phyloP scores from a whole-genome alignment of 2,113 vertebrate genomes.

The Sander lucioperca region DNA sequence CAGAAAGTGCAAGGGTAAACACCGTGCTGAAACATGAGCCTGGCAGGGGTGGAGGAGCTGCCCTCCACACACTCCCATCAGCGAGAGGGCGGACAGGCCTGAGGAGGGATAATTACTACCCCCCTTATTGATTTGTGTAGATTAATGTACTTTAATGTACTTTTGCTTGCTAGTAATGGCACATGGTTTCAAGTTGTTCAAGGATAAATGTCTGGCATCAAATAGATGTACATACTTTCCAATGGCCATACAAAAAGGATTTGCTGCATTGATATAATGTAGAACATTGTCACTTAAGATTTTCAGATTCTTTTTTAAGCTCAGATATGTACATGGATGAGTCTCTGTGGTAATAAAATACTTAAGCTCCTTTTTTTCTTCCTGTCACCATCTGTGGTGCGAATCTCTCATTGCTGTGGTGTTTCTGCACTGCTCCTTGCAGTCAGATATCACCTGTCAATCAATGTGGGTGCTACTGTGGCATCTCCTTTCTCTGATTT shows the following conservation, averaged over 20 bases:
- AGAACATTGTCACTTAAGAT: background rate
- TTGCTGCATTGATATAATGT: background rate
- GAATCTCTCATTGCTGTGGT: constrained; percentile 49
- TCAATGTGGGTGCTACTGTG: constrained; percentile 45
- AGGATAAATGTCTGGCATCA: constrained; percentile 16
- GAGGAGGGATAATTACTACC: constrained; percentile 53
- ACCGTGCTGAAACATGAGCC: constrained; percentile 52
- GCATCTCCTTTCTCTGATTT: constrained; percentile 3
- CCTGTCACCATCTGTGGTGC: constrained; percentile 72
- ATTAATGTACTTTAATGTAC: constrained; percentile 55
- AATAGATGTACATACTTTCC: background rate
- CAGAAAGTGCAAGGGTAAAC: constrained; percentile 64
- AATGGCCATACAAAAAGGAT: background rate
- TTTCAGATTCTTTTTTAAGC: constrained; percentile 3
- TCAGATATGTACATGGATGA: background rate
- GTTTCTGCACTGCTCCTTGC: constrained; percentile 43
- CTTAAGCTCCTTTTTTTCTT: constrained; percentile 21
- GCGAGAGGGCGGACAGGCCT: constrained; percentile 30
- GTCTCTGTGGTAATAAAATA: constrained; percentile 21
- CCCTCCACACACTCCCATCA: constrained; percentile 26
- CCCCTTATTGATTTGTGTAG: constrained; percentile 43
- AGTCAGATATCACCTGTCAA: constrained; percentile 63
- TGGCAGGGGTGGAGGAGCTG: constrained; percentile 43
- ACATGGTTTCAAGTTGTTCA: constrained; percentile 6
- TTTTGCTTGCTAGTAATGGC: constrained; percentile 14